phyloP scores from a whole-genome alignment of 2,888 invertebrate genomes.

The Aspidiotus destructor region DNA sequence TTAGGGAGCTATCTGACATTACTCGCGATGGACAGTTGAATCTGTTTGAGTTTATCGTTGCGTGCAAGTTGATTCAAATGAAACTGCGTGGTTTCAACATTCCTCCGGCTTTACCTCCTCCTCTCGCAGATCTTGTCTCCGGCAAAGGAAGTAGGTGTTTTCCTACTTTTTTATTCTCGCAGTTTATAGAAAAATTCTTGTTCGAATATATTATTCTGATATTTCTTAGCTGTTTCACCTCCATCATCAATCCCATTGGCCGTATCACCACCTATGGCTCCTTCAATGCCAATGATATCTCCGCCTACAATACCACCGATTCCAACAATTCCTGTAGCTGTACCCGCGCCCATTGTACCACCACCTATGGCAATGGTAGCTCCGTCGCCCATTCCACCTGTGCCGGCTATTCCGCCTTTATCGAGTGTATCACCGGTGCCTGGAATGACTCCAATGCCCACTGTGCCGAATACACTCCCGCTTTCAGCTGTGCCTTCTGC shows the following conservation, averaged over 20 bases:
- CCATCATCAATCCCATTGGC: not conserved
- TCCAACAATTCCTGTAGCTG: constrained; percentile 24
- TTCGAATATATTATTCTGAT: too few relatives aligned
- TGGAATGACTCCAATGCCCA: too few relatives aligned
- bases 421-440: too few relatives aligned
- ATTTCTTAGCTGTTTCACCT: not conserved
- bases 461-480: too few relatives aligned
- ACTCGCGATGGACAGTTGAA: constrained; percentile 96
- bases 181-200: not conserved
- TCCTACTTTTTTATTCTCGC: not conserved
- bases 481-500: too few relatives aligned
- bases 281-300: constrained; percentile 36
- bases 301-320: constrained; percentile 24
- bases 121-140: constrained; percentile 42
- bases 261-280: constrained; percentile 34
- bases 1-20: constrained; percentile 80
- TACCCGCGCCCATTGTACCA: constrained; percentile 18
- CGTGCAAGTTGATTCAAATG: constrained; percentile 90
- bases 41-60: constrained; percentile 92
- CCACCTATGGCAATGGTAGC: constrained; percentile 9
- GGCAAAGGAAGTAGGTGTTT: constrained; percentile 13
- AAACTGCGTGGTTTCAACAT: constrained; percentile 86
- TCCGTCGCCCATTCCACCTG: constrained; percentile 3
- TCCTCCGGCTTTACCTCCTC: constrained; percentile 73
- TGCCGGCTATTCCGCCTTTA: constrained; percentile 11